Evolutionary conservation across 2,113 vertebrate genomes (phyloP), one percentile per base, ranked within the genome.

Genomic region (Dromiciops gliroides): DNA sequence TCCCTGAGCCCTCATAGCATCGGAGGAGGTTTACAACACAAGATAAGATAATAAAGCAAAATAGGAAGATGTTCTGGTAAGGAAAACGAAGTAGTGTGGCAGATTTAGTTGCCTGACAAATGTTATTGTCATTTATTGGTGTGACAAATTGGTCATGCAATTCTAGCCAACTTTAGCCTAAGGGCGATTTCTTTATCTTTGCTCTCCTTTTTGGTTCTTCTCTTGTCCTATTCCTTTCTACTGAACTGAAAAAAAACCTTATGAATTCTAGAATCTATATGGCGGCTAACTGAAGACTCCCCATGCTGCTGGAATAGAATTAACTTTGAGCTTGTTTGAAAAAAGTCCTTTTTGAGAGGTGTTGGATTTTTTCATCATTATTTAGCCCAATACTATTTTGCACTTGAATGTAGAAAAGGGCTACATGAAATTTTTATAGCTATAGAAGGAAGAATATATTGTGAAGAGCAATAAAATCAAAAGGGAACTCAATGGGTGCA

Each of bases 91-190:
- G 25, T 10, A 95, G n/a, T 47, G 11, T 91, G 51, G 50, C 47
- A 92, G 89, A 94, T 92, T 28, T 91, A n/a, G n/a, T 93, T 47
- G 2, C 93, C 10, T 44, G 94, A 83, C 19, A 83, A 67, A 52
- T 24, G 44, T 83, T 83, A n/a, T n/a, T n/a, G n/a, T n/a, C n/a
- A n/a, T n/a, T n/a, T n/a, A n/a, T n/a, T n/a, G n/a, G n/a, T n/a
- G n/a, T n/a, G n/a, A n/a, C n/a, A n/a, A n/a, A n/a, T n/a, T n/a
- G n/a, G n/a, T 7, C 6, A 44, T 83, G 8, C 67, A 83, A 44
- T 8, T 44, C 44, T 44, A 31, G n/a, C n/a, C 67, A 83, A 44
- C 37, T 44, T 83, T 83, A 83, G n/a, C 6, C 6, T 44, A 60
- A 90, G 11, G 89, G 90, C 8, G 0, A 5, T 16, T 44, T 93